Conservation (phyloP, 2,113 vertebrate species). For the Hippoglossus stenolepis region DNA sequence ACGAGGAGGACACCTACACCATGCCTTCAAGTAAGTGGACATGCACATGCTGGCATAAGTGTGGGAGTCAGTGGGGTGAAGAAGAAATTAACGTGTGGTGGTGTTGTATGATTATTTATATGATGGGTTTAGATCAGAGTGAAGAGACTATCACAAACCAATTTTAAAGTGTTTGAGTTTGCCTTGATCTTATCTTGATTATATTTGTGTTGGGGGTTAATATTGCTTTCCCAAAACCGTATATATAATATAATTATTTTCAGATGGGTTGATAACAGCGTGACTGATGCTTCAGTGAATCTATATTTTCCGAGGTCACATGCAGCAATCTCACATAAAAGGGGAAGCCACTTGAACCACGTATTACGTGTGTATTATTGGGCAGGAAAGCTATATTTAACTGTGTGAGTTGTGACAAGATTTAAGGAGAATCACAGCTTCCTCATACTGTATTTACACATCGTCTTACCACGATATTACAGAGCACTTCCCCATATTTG, state of each 20-base stretch:
- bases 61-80: neutral
- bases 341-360: conserved; percentile 40
- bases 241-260: neutral
- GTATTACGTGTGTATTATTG: conserved; percentile 34
- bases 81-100: neutral
- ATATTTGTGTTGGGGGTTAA: no score
- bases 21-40: conserved; percentile 97
- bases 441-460: conserved; percentile 13
- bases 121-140: neutral
- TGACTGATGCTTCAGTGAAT: conserved; percentile 2
- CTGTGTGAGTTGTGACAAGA: conserved; percentile 26
- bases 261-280: neutral
- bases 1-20: conserved; percentile 98
- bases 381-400: conserved; percentile 28
- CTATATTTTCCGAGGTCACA: conserved; percentile 38
- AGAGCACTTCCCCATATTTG: neutral
- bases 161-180: neutral
- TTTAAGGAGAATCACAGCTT: conserved; percentile 17
- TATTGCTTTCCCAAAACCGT: no score
- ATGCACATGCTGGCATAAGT: neutral
- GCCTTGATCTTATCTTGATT: no score
- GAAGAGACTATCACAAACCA: neutral
- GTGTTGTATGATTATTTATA: neutral
- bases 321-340: conserved; percentile 23
- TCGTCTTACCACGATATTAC: neutral